A percentile compares a stretch with the other conserved stretches of the same genome.
Conservation (phyloP, 2,797 vertebrate species). For the Pangasius sanitwongsei region DNA sequence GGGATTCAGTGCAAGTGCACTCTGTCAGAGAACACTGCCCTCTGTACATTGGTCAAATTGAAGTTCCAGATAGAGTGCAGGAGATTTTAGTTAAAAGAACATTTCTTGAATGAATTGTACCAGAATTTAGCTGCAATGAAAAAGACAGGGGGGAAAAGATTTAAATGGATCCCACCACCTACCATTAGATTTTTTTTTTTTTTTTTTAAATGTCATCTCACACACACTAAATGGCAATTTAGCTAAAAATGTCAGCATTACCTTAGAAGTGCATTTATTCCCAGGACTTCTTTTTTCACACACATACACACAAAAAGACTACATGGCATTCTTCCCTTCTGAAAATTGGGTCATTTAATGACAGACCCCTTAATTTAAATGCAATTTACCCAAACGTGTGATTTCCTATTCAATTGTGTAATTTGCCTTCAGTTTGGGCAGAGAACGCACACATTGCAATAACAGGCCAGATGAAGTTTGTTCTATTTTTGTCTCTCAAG, state of each 20-base stretch:
- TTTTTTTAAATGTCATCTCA: neutral
- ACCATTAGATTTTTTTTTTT: neutral
- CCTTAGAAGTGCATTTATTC: neutral
- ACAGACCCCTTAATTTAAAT: conserved; percentile 66
- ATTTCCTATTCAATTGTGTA: conserved; percentile 72
- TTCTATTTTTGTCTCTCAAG: conserved; percentile 34
- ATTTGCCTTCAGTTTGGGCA: conserved; percentile 60
- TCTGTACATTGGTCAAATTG: conserved; percentile 39
- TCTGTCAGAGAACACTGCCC: neutral
- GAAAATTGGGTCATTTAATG: conserved; percentile 60
- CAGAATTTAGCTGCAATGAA: neutral
- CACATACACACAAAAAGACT: neutral
- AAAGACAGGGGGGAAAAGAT: neutral
- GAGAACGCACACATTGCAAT: conserved; percentile 52
- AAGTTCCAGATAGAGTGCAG: neutral
- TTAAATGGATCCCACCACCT: neutral
- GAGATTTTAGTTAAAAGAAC: neutral
- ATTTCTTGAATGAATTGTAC: neutral
- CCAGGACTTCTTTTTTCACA: neutral
- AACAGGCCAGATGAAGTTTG: conserved; percentile 53
- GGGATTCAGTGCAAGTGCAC: conserved; percentile 20
- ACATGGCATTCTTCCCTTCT: neutral
- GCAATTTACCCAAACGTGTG: conserved; percentile 65
- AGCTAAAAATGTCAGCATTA: neutral
- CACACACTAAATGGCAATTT: neutral